Base-by-base conservation (phyloP, 2,888 invertebrate species). In the Synanthedon myopaeformis region DNA sequence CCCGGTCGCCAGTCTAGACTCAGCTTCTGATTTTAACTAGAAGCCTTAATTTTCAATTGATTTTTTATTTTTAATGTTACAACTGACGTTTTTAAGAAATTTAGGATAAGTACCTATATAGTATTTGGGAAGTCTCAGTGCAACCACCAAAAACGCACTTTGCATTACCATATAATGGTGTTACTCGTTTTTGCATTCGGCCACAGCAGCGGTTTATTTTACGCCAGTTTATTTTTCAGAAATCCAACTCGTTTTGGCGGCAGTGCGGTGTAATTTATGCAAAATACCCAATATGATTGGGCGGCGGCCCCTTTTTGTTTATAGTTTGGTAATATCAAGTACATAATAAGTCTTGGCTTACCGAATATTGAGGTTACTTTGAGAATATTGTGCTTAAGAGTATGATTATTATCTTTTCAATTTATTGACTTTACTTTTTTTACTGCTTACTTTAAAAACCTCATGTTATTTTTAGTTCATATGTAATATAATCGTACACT, bases 131-230 rank as follows among this genome's bases (percentile, higher is more conserved):
- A 35, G 10, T 35, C 35, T 3, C 10, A 1, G 6, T 8, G 10
- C 6, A 35, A 35, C 10, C 10, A 35, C 35, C 35, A 8, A 10
- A 35, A 35, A 84, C 83, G 78, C 82, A 79, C 74, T 69, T 74
- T 68, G 66, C 69, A 84, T 86, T 84, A 82, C 69, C 84, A 83
- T 86, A 83, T 82, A 84, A 86, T 84, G 71, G 82, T 70, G 79
- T 73, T 82, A 82, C 83, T 85, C 80, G 17, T 2, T 2, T 17
- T 17, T n/a, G 79, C 82, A 83, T 86, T 80, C 72, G 72, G 60
- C 69, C 72, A 66, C 72, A 66, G 70, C 64, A 70, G 70, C 64
- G 70, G 74, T 69, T 76, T 78, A 77, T 79, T 82, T 79, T 75
- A 76, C 78, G 73, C 69, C 73, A 66, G 76, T 72, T 79, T 77